Conservation (phyloP, 1,140 invertebrate species). For the Nixonia krombeini region DNA sequence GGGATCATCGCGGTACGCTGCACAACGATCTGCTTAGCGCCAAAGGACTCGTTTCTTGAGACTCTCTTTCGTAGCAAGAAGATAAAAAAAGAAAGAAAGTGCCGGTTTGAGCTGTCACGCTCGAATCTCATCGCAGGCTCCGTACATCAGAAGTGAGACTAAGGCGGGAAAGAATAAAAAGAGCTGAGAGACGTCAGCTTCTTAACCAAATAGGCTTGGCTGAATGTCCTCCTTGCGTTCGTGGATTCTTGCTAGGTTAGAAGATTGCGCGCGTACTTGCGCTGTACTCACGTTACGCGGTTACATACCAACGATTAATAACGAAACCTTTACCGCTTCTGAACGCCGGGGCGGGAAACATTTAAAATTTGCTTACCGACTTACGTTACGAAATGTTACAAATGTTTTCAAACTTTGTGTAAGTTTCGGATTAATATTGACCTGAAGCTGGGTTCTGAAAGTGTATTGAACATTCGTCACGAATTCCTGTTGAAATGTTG, state of each 20-base stretch:
- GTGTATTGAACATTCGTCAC: no score
- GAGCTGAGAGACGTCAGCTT: conserved; percentile 41
- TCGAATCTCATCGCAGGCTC: conserved; percentile 23
- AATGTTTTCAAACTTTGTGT: no score
- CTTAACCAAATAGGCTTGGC: conserved; percentile 42
- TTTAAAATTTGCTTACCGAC: not conserved
- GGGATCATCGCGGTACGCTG: conserved; percentile 58
- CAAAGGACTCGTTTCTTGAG: conserved; percentile 34
- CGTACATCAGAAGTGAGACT: conserved; percentile 27
- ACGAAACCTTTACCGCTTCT: not conserved
- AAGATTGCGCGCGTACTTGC: conserved; percentile 7
- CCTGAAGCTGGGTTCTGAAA: no score
- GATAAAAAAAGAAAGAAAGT: conserved; percentile 42
- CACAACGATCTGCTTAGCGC: conserved; percentile 58
- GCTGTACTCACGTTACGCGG: conserved; percentile 7
- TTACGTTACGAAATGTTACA: no score
- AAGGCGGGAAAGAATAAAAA: conserved; percentile 13
- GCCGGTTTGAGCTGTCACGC: conserved; percentile 48
- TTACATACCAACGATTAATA: not conserved
- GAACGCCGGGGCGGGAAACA: not conserved
- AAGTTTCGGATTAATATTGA: no score
- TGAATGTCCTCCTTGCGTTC: conserved; percentile 37
- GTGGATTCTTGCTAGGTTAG: conserved; percentile 13
- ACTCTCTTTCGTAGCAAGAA: conserved; percentile 26
- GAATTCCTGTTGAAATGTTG: no score